Conservation (phyloP, 2,888 invertebrate genomes). For the Sympetrum striolatum region DNA sequence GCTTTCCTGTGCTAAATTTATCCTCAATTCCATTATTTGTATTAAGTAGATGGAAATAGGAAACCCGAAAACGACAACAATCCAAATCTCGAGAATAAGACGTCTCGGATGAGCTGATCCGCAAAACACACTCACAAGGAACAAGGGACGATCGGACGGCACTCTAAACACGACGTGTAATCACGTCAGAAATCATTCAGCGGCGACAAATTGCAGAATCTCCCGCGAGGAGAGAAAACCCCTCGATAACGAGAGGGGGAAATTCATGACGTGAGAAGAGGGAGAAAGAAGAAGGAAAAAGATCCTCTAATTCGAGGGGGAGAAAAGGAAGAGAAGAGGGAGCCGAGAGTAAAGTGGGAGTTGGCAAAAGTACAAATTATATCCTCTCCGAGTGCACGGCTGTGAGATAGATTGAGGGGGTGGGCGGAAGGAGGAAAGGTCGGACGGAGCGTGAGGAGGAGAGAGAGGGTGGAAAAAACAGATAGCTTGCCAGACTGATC, state of each 20-base stretch:
- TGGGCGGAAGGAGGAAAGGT: background rate
- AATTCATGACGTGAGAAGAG: background rate
- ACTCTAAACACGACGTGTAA: too few species aligned
- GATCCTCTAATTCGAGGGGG: background rate
- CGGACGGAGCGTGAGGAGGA: background rate
- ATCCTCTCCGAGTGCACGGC: background rate
- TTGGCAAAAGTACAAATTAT: background rate
- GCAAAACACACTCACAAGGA: too few species aligned
- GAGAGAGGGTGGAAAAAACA: background rate
- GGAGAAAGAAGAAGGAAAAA: background rate
- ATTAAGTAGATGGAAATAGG: too few species aligned
- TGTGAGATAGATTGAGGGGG: background rate
- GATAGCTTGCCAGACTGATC: background rate
- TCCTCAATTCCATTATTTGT: too few species aligned
- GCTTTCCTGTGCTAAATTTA: too few species aligned
- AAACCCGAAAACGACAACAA: too few species aligned
- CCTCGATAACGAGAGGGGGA: background rate
- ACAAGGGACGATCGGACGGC: too few species aligned
- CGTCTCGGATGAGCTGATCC: too few species aligned
- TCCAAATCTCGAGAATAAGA: too few species aligned
- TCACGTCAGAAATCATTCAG: too few species aligned
- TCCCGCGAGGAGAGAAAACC: background rate
- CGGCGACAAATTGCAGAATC: background rate
- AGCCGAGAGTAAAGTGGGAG: background rate
- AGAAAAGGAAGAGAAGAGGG: background rate